Percentiles rank a stretch among this genome's conserved stretches.
These are phyloP conservation scores for Ptyas mucosa DNA, from an alignment of 2,113 vertebrate species.

Conservation along the genomic window DNA sequence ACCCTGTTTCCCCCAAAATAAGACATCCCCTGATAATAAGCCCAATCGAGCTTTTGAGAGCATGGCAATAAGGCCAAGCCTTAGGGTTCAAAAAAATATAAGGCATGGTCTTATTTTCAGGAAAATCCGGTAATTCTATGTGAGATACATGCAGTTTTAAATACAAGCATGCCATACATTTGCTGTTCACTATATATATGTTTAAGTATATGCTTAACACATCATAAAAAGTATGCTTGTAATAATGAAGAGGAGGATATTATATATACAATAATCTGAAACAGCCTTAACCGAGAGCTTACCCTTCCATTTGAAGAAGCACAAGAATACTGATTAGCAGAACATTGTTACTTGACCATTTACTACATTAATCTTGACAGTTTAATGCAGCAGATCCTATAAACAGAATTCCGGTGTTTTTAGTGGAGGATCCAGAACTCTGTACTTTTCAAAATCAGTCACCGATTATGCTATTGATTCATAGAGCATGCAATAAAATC, in stretches of 20 bases:
- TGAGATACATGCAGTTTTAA: neutral
- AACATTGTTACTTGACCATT: accelerated
- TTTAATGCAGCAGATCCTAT: accelerated
- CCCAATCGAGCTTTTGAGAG: no score
- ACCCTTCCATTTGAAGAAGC: accelerated
- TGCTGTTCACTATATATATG: neutral
- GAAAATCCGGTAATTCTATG: neutral
- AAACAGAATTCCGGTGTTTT: neutral
- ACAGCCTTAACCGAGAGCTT: neutral
- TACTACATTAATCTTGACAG: neutral
- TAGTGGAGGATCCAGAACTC: neutral
- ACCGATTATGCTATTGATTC: accelerated
- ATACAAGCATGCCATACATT: neutral
- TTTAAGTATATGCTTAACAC: accelerated
- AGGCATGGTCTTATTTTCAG: no score
- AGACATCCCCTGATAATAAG: no score
- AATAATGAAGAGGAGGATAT: neutral
- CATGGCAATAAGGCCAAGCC: no score
- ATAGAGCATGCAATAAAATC: neutral
- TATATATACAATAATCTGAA: neutral
- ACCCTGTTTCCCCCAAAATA: no score
- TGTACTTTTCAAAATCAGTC: neutral
- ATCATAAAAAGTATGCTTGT: neutral
- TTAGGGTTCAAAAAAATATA: no score
- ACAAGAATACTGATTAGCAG: neutral